Evolutionary conservation across 2,888 invertebrate genomes (phyloP).

Genomic region (Seira musarum): DNA sequence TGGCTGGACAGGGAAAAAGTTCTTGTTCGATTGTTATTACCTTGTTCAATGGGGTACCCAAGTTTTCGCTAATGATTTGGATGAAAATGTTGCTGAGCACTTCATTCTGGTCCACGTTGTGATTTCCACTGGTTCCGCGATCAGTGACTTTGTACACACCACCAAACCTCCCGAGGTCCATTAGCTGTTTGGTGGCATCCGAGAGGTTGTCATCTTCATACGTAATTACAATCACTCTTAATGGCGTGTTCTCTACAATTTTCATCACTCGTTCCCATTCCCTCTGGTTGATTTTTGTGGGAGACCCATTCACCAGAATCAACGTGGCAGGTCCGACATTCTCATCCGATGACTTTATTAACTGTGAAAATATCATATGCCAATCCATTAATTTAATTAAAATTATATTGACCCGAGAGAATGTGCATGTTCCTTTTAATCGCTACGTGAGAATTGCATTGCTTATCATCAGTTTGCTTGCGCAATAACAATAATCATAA

Average conservation of each 20-base stretch:
- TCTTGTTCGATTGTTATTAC: slow-evolving; percentile 41
- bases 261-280: slow-evolving; percentile 69
- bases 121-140: slow-evolving; percentile 58
- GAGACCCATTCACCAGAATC: slow-evolving; percentile 68
- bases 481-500: no score
- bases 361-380: slow-evolving; percentile 49
- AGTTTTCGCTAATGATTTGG: slow-evolving; percentile 67
- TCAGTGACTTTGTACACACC: slow-evolving; percentile 68
- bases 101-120: slow-evolving; percentile 69
- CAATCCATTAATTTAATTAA: slow-evolving; percentile 1
- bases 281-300: slow-evolving; percentile 64
- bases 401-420: no score
- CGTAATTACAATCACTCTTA: slow-evolving; percentile 68
- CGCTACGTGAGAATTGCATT: no score
- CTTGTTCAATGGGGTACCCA: slow-evolving; percentile 69
- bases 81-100: slow-evolving; percentile 68
- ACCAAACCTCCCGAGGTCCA: slow-evolving; percentile 65
- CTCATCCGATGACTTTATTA: slow-evolving; percentile 67
- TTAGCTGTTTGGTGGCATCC: slow-evolving; percentile 60
- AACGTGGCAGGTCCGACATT: slow-evolving; percentile 68
- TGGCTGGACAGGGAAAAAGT: no score
- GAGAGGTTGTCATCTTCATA: slow-evolving; percentile 67
- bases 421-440: no score
- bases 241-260: slow-evolving; percentile 67
- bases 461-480: no score